Conservation (phyloP, 2,888 invertebrate species). For the Stictocephala bisonia region DNA sequence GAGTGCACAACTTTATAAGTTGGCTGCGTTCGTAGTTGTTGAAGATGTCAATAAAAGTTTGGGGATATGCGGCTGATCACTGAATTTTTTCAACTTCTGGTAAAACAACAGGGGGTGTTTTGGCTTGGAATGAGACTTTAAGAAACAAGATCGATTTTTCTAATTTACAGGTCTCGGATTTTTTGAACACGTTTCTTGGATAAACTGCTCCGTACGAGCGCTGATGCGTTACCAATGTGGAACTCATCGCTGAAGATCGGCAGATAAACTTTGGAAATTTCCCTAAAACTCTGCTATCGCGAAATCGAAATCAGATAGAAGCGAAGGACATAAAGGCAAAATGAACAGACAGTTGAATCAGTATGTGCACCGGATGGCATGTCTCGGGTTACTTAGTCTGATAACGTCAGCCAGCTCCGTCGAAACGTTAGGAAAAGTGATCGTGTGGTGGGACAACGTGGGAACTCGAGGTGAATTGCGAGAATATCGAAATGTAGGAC, state of each 20-base stretch:
- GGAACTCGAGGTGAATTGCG: too few relatives aligned
- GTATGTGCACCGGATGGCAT: neutral
- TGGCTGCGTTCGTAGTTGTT: too few relatives aligned
- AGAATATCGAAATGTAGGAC: too few relatives aligned
- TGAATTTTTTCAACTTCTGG: neutral
- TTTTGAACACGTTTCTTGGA: neutral
- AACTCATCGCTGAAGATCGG: neutral
- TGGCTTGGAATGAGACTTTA: neutral
- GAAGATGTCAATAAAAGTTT: neutral
- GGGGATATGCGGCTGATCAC: neutral
- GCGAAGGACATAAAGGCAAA: neutral
- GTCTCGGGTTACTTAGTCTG: neutral
- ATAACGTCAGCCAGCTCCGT: neutral
- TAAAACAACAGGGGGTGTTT: neutral
- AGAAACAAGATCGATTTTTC: slow-evolving; percentile 5
- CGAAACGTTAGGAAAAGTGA: neutral
- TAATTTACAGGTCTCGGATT: neutral
- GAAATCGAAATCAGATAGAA: neutral
- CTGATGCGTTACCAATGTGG: neutral
- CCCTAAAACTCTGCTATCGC: neutral
- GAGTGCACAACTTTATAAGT: too few relatives aligned
- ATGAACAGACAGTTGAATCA: neutral
- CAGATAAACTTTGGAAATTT: neutral
- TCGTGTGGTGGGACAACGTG: neutral
- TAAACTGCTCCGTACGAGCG: neutral